phyloP scores from a whole-genome alignment of 2,797 vertebrate species.

The Leptatherina wallacei region DNA sequence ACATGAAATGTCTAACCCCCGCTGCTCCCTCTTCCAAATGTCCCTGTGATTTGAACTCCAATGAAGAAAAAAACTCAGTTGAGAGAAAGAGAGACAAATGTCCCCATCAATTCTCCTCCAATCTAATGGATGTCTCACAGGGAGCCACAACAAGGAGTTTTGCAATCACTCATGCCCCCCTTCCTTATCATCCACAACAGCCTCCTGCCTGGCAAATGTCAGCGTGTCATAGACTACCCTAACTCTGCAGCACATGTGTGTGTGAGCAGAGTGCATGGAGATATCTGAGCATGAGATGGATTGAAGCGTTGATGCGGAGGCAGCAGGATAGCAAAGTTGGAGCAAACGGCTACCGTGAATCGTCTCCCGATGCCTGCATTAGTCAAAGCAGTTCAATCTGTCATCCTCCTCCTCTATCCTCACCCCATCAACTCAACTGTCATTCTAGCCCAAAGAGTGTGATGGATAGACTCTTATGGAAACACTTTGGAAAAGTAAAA shows the following conservation, averaged over 20 bases:
- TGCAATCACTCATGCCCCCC: constrained; percentile 55
- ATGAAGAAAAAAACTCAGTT: constrained; percentile 33
- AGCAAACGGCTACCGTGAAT: constrained; percentile 48
- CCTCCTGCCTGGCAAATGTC: constrained; percentile 67
- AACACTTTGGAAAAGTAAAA: constrained; percentile 15
- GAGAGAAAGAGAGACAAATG: constrained; percentile 49
- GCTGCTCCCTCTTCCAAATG: constrained; percentile 37
- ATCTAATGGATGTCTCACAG: constrained; percentile 50
- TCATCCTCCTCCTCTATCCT: constrained; percentile 45
- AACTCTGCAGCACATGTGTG: constrained; percentile 23
- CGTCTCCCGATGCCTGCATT: constrained; percentile 55
- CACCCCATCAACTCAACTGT: constrained; percentile 32
- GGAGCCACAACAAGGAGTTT: constrained; percentile 46
- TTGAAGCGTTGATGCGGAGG: constrained; percentile 50
- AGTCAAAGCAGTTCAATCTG: constrained; percentile 67
- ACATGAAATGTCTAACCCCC: constrained; percentile 26
- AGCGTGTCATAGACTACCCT: constrained; percentile 41
- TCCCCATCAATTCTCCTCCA: constrained; percentile 57
- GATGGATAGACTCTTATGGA: constrained; percentile 62
- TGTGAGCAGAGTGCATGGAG: constrained; percentile 28
- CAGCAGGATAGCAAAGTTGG: constrained; percentile 45
- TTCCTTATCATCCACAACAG: constrained; percentile 62
- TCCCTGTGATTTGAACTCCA: constrained; percentile 40
- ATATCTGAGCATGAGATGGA: constrained; percentile 58
- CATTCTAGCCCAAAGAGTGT: constrained; percentile 42